Conservation (phyloP, 2,888 invertebrate genomes). For the Oscheius sp. region DNA sequence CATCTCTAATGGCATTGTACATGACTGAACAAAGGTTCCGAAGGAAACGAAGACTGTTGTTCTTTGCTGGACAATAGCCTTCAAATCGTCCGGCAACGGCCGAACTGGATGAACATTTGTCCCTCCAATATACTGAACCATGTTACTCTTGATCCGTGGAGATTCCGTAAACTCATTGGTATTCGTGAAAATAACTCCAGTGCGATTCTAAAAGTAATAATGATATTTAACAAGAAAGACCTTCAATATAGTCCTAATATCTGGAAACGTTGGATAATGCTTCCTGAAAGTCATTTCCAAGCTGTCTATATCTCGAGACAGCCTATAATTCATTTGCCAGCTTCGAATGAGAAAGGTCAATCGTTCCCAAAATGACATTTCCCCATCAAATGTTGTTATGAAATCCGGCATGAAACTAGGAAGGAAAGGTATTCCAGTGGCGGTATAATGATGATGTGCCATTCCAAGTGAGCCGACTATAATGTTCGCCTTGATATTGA, state of each 20-base stretch:
- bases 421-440: conserved; percentile 1
- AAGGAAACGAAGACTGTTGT: conserved; percentile 5
- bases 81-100: background rate
- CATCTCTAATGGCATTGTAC: background rate
- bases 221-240: background rate
- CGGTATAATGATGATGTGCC: background rate
- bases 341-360: no score
- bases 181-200: background rate
- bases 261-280: background rate
- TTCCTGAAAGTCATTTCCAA: background rate
- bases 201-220: background rate
- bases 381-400: background rate
- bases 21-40: background rate
- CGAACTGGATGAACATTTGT: background rate
- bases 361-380: conserved; percentile 16
- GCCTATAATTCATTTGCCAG: background rate
- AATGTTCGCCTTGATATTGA: background rate
- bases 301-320: background rate
- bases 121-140: conserved; percentile 20
- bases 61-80: background rate
- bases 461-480: background rate
- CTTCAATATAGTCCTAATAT: background rate
- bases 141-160: conserved; percentile 2
- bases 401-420: background rate
- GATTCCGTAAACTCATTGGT: conserved; percentile 22